These are phyloP conservation scores for Corella eumyota DNA, from an alignment of 23 tunicate species.

Conservation along the genomic window DNA sequence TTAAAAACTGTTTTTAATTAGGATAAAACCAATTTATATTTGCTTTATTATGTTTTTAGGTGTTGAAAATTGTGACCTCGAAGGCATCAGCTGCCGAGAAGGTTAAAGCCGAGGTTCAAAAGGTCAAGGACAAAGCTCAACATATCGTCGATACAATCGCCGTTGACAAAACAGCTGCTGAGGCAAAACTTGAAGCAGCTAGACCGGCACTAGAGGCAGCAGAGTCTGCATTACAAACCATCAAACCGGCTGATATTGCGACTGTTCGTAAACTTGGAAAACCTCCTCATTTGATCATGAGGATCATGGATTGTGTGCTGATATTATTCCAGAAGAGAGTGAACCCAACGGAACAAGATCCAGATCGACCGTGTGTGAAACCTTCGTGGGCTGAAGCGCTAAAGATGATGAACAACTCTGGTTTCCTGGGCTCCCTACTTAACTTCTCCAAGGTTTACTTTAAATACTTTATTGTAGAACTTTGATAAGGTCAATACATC, in stretches of 20 bases:
- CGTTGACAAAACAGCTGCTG: constrained; percentile 86
- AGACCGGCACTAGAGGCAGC: constrained; percentile 93
- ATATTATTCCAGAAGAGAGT: constrained; percentile 64
- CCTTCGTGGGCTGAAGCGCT: constrained; percentile 95
- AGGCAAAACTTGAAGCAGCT: constrained; percentile 84
- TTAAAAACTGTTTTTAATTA: too few relatives aligned
- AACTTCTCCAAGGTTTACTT: constrained; percentile 85
- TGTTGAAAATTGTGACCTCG: constrained; percentile 71
- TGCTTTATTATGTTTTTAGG: constrained; percentile 29
- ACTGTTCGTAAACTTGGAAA: constrained; percentile 78
- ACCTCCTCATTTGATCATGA: constrained; percentile 92
- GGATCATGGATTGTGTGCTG: constrained; percentile 97
- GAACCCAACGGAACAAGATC: constrained; percentile 70
- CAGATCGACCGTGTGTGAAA: constrained; percentile 66
- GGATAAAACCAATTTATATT: too few relatives aligned
- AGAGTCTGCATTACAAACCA: constrained; percentile 84
- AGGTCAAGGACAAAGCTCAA: constrained; percentile 94
- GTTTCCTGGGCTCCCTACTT: constrained; percentile 63
- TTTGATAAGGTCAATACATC: not conserved
- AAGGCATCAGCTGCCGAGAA: constrained; percentile 79
- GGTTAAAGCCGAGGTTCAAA: constrained; percentile 90
- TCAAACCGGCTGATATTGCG: constrained; percentile 73
- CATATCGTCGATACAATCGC: constrained; percentile 80
- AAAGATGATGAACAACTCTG: constrained; percentile 90
- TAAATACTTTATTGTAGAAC: not conserved